Base-by-base conservation (phyloP, 2,797 vertebrate species). In the Cetoscarus ocellatus region DNA sequence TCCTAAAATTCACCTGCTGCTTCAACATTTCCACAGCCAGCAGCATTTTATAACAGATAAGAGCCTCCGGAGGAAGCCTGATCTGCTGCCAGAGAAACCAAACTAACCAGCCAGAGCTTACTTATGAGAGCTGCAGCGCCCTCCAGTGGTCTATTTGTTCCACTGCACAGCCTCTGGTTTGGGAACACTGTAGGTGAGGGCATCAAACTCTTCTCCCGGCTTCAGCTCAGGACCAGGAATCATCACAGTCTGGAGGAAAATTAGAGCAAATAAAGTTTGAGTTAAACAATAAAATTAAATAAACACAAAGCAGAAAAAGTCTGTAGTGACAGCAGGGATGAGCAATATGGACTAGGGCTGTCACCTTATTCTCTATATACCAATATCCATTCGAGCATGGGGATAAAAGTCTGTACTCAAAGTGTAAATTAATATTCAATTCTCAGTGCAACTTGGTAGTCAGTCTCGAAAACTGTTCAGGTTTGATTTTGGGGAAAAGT, bases 191-290 rank as follows among this genome's bases (percentile, higher is more conserved):
- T 90, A 91, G 67, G 82, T 92, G 12, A 64, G 57, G 51, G 90
- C 76, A 14, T 95, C 93, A n/a, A 90, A 93, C 51, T 96, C 96
- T 44, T 96, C 84, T 0, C 86, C 86, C 0, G 96, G 92, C 36
- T 93, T 90, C 62, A 95, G 84, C 17, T 88, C 60, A 0, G 97
- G 96, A 48, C 95, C 96, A 27, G 97, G 95, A 75, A 99, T 95
- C 93, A 96, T 82, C 61, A 98, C 75, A 0, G 97, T 99, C 98
- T 99, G 92, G 40, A 92, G 91, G 18, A 70, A 2, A 40, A 66
- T 11, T 67, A 18, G 39, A 51, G 39, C 5, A 38, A 3, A 38
- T 7, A 11, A 43, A 43, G 12, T 43, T 4, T 12, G n/a, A n/a
- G n/a, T n/a, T n/a, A 13, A 43, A 43, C 12, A 43, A 43, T 43